Conservation (phyloP, 92 coral and sea anemone species). For the Porites divaricata region DNA sequence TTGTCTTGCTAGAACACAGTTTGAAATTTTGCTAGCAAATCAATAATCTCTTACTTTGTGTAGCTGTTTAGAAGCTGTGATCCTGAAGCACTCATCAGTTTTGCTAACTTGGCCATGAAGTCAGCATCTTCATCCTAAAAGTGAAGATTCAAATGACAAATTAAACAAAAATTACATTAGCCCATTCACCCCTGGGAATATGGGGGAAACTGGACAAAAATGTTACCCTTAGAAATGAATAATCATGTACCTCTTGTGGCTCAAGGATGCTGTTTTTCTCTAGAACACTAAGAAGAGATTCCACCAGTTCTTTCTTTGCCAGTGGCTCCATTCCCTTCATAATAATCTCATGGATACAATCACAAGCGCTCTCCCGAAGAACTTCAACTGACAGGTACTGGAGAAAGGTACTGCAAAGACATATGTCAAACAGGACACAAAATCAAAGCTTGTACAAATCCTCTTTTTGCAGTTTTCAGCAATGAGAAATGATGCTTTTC, state of each 20-base stretch:
- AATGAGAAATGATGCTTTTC: no score
- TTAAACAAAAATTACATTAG: no score
- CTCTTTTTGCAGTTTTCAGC: no score
- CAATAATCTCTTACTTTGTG: conserved; percentile 74
- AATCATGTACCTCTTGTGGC: conserved; percentile 66
- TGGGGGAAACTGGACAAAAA: no score
- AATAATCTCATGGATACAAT: conserved; percentile 95
- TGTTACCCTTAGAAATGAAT: no score
- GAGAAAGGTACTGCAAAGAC: conserved; percentile 60
- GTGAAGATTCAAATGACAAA: neutral
- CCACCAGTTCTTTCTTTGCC: conserved; percentile 87
- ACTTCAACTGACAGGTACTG: conserved; percentile 84
- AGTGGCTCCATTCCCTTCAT: conserved; percentile 98
- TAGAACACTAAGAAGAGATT: conserved; percentile 82
- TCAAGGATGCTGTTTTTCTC: conserved; percentile 84
- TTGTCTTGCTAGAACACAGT: no score
- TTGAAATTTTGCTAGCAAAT: no score
- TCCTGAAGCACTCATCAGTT: conserved; percentile 82
- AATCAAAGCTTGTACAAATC: no score
- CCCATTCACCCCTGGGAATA: no score
- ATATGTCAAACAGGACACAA: no score
- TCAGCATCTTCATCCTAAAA: conserved; percentile 87
- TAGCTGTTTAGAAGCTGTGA: conserved; percentile 84
- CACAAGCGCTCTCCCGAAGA: conserved; percentile 95
- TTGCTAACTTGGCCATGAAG: conserved; percentile 89